Percentiles rank a stretch among this genome's conserved stretches.
Conservation (phyloP, 1,140 invertebrate species). For the Temnothorax nylanderi region DNA sequence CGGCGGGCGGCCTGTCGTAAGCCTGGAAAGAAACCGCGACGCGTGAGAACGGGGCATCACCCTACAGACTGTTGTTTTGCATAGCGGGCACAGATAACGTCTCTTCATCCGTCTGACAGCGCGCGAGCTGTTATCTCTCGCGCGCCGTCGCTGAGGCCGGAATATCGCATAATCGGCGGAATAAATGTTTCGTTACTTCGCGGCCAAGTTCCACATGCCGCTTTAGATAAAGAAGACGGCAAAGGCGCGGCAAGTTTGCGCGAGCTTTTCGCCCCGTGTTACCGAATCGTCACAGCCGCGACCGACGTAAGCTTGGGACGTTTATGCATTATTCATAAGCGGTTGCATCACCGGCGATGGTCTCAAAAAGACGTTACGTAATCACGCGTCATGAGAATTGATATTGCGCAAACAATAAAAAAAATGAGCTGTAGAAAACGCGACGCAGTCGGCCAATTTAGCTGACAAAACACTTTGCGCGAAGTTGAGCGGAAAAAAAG, state of each 20-base stretch:
- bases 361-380: conserved; percentile 27
- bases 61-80: conserved; percentile 12
- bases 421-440: not conserved
- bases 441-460: not conserved
- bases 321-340: conserved; percentile 53
- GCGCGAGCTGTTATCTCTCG: conserved; percentile 40
- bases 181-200: conserved; percentile 53
- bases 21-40: not conserved
- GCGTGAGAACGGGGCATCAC: conserved; percentile 12
- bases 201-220: not conserved
- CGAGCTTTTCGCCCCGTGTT: conserved; percentile 22
- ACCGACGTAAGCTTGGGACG: conserved; percentile 31
- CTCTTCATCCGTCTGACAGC: conserved; percentile 3
- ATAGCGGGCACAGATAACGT: conserved; percentile 36
- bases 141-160: not conserved
- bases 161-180: conserved; percentile 27
- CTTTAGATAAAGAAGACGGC: conserved; percentile 20
- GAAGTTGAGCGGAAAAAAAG: not conserved
- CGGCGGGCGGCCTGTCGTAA: not conserved
- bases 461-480: not conserved
- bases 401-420: conserved; percentile 17
- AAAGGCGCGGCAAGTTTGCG: not conserved
- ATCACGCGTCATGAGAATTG: conserved; percentile 22
- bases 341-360: not conserved
- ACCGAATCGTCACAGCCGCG: conserved; percentile 31